Conservation (phyloP, 2,113 vertebrate genomes). For the Mormyrus iriodes region DNA sequence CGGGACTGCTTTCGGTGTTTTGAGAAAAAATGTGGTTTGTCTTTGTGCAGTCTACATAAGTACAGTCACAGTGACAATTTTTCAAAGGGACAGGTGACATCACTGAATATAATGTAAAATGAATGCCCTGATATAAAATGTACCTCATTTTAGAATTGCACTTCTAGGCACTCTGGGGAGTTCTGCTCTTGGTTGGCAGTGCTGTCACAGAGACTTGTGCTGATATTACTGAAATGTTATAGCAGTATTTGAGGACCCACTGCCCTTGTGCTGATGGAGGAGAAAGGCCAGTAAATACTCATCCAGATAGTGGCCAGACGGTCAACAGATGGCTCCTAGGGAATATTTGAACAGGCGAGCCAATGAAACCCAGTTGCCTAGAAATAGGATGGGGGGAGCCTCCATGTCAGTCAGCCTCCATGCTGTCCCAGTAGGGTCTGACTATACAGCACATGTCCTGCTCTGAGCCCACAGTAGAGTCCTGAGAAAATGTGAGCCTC, state of each 20-base stretch:
- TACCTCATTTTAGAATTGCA: neutral
- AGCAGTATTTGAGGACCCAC: neutral
- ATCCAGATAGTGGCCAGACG: neutral
- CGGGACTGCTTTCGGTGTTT: neutral
- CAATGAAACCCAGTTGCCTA: neutral
- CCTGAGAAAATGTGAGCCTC: neutral
- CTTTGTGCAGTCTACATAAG: neutral
- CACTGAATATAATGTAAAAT: neutral
- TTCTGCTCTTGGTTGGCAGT: neutral
- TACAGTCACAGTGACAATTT: neutral
- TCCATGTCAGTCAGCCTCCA: neutral
- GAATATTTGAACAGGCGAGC: constrained; percentile 3
- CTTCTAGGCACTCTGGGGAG: neutral
- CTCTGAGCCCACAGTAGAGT: neutral
- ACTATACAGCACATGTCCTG: neutral
- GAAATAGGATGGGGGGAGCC: neutral
- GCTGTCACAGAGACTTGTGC: neutral
- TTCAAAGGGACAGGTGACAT: neutral
- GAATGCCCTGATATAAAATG: neutral
- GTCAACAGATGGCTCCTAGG: neutral
- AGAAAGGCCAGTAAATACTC: neutral
- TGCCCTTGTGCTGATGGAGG: neutral
- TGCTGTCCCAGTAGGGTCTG: neutral
- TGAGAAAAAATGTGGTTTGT: neutral
- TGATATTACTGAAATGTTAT: neutral